Conservation (phyloP, 1,140 invertebrate genomes). For the Scaptodrosophila lebanonensis region DNA sequence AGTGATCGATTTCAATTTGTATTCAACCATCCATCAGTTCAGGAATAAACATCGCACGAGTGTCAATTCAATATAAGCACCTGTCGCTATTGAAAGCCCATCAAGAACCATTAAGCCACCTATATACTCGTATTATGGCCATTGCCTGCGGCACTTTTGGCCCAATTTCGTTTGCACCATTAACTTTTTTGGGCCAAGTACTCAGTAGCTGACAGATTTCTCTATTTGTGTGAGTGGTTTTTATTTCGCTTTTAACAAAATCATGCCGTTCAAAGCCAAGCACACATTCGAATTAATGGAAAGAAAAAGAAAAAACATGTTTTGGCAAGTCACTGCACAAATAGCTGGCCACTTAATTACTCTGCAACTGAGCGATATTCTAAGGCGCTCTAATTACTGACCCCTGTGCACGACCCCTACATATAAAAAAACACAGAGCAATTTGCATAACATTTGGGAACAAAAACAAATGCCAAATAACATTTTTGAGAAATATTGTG, state of each 20-base stretch:
- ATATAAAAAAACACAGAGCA: conserved; percentile 7
- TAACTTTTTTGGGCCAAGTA: no score
- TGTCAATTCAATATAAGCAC: no score
- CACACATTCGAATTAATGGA: conserved; percentile 15
- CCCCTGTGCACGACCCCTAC: neutral
- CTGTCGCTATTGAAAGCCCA: no score
- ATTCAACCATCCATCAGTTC: no score
- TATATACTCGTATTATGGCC: no score
- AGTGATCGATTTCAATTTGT: no score
- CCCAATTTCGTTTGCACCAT: no score
- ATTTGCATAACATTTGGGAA: conserved; percentile 30
- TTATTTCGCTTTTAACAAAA: conserved; percentile 31
- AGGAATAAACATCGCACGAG: no score
- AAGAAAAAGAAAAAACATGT: no score
- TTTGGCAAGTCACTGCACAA: conserved; percentile 30
- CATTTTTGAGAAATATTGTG: conserved; percentile 15
- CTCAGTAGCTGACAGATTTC: no score
- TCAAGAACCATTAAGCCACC: no score
- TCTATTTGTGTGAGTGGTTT: conserved; percentile 16
- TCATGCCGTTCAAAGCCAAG: conserved; percentile 48
- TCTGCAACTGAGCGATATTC: conserved; percentile 2
- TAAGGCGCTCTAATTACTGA: conserved; percentile 17
- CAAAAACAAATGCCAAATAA: conserved; percentile 22
- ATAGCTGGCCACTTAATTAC: neutral
- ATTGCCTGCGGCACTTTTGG: conserved; percentile 1